phyloP scores from a whole-genome alignment of 1,140 invertebrate genomes.

The Diuraphis noxia region DNA sequence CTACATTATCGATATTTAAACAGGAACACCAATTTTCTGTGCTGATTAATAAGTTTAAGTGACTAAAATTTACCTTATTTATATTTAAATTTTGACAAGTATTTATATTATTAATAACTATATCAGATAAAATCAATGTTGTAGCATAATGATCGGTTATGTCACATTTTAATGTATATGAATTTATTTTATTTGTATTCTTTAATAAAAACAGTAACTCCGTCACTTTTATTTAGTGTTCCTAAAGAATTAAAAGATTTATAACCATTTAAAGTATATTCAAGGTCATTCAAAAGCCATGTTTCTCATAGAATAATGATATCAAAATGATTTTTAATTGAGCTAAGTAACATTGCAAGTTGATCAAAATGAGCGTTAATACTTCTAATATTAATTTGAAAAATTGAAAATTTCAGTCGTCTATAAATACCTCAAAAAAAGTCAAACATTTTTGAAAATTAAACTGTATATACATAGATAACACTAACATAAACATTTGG shows the following conservation, averaged over 20 bases:
- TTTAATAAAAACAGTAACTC: too few relatives aligned
- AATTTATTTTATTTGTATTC: neutral
- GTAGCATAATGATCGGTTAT: neutral
- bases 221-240: too few relatives aligned
- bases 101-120: neutral
- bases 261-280: too few relatives aligned
- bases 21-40: neutral
- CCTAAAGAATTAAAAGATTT: too few relatives aligned
- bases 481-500: too few relatives aligned
- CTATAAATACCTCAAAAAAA: too few relatives aligned
- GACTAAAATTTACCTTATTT: neutral
- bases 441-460: too few relatives aligned
- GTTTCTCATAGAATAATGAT: too few relatives aligned
- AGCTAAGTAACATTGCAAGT: neutral
- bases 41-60: neutral
- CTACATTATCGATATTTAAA: neutral
- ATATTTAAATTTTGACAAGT: neutral
- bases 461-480: too few relatives aligned
- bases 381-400: neutral
- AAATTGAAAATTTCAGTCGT: neutral
- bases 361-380: neutral
- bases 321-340: too few relatives aligned
- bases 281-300: too few relatives aligned
- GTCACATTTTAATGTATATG: neutral
- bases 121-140: neutral